Percentiles rank a stretch among this genome's conserved stretches.
These are phyloP conservation scores for Formica aserva DNA, from an alignment of 2,888 invertebrate genomes.

Conservation along the genomic window DNA sequence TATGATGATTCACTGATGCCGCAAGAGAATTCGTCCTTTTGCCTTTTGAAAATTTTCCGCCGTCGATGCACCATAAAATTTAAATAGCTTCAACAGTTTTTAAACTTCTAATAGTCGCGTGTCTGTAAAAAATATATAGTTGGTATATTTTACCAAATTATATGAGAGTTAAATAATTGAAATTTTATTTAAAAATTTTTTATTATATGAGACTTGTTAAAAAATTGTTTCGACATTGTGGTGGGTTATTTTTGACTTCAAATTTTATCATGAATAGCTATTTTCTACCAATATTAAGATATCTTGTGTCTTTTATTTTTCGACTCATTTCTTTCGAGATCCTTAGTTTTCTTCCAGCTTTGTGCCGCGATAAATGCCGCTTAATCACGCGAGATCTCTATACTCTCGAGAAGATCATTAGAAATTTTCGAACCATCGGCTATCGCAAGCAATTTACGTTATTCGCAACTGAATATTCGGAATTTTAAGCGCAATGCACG, in stretches of 20 bases:
- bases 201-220: not conserved
- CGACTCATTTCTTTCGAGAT: not conserved
- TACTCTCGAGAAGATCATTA: not conserved
- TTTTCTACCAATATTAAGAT: not conserved
- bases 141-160: not conserved
- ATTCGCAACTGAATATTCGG: slow-evolving; percentile 32
- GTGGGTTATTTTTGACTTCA: not conserved
- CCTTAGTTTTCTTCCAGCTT: not conserved
- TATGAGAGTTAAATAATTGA: not conserved
- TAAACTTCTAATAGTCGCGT: not conserved
- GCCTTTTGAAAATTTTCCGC: not conserved
- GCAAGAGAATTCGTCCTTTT: not conserved
- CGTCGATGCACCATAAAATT: not conserved
- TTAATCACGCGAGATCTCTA: slow-evolving; percentile 18
- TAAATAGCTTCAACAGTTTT: not conserved
- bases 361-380: not conserved
- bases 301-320: not conserved
- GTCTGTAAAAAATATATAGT: not conserved
- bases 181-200: not conserved
- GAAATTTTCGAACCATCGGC: slow-evolving; percentile 30
- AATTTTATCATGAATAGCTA: not conserved
- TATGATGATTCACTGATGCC: slow-evolving; percentile 35
- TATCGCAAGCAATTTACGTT: slow-evolving; percentile 11
- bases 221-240: not conserved
- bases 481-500: slow-evolving; percentile 43